Evolutionary conservation across 1,140 invertebrate genomes (phyloP), one percentile per base, ranked within the genome.

Genomic region (Neodiprion pinetum): DNA sequence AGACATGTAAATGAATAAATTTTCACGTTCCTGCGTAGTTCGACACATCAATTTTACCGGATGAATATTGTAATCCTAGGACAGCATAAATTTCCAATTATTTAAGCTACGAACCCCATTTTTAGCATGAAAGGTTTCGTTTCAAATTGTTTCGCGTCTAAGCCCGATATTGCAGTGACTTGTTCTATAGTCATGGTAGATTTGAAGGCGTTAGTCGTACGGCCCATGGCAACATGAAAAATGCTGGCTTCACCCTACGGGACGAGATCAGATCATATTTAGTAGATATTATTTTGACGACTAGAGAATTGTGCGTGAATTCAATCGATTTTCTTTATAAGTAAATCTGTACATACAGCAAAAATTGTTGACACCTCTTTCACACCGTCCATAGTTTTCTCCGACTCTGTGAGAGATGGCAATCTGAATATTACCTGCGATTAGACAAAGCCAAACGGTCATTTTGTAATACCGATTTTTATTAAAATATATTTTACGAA

Each of bases 381-480:
- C 11, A 91, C 84, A 12, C 87, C 88, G 68, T 92, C 86, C 10
- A 85, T 80, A 9, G 81, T 83, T 74, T 82, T 83, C 21, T 92
- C 93, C 7, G 92, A 91, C 79, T 93, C 93, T 76, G 91, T 92
- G 68, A 94, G 88, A 0, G 93, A 93, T 17, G 94, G 93, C 65
- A 95, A 85, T 4, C 93, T 90, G 80, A 95, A 95, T 83, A 95
- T 95, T 48, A 95, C 92, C 92, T 93, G 77, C 14, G 83, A 84
- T 78, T 21, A 67, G 50, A 70, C 61, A 48, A 72, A 75, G 75
- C 71, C 74, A 48, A 68, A 40, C 66, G 66, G 67, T 47, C 70
- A 72, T 71, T 14, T 47, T 40, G 28, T 40, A 40, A 40, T 40
- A 40, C 23, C 12, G 69, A 53, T 17, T 61, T 61, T 61, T 17